Percentiles rank a stretch among this genome's conserved stretches.
phyloP scores from a whole-genome alignment of 92 coral and sea anemone genomes.

The Palythoa heliodiscus region DNA sequence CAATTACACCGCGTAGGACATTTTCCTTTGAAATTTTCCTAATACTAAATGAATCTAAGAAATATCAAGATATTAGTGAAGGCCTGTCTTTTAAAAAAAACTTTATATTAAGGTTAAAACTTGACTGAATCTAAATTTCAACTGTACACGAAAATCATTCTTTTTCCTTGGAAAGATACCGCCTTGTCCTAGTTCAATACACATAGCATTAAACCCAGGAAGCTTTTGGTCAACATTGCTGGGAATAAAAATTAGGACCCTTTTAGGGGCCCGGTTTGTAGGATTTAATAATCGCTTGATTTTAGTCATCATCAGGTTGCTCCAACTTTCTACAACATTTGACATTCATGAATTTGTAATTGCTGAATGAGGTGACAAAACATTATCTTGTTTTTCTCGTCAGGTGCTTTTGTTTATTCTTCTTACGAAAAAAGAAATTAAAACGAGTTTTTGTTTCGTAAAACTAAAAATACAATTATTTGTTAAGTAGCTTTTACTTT shows the following conservation, averaged over 20 bases:
- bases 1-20: background rate
- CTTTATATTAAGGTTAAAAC: background rate
- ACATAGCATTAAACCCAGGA: background rate
- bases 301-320: too few species aligned
- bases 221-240: too few species aligned
- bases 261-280: too few species aligned
- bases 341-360: background rate
- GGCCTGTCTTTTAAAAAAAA: background rate
- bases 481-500: background rate
- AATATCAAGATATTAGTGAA: too few species aligned
- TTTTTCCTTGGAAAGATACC: background rate
- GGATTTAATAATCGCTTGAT: too few species aligned
- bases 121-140: background rate
- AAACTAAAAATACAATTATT: background rate
- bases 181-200: background rate
- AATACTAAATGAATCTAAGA: too few species aligned
- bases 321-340: too few species aligned
- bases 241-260: too few species aligned
- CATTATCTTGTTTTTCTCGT: background rate
- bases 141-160: background rate
- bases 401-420: background rate
- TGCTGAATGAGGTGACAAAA: background rate
- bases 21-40: slow-evolving; percentile 18
- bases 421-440: background rate
- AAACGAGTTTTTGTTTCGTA: background rate